Conservation (phyloP, 2,113 vertebrate species). For the Ciconia maguari region DNA sequence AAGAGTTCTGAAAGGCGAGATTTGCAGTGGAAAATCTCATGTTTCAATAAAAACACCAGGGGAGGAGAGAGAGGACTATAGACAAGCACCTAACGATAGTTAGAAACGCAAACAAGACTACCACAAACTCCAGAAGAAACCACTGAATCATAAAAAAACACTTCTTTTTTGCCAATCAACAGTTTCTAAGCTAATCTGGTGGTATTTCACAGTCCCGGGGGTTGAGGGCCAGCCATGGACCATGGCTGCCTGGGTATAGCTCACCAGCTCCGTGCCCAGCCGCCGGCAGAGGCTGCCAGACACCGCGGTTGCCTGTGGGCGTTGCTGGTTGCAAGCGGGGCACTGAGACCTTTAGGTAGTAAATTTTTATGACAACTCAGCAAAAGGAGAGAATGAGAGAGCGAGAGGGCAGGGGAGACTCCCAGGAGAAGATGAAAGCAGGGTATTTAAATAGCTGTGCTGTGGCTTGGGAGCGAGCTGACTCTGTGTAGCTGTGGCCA, state of each 20-base stretch:
- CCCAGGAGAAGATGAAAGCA: background rate
- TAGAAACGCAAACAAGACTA: accelerated
- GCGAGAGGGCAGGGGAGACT: background rate
- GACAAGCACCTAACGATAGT: accelerated
- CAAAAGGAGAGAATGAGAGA: background rate
- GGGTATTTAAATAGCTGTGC: background rate
- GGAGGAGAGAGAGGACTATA: background rate
- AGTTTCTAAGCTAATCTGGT: background rate
- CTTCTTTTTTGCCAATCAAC: background rate
- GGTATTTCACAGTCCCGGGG: background rate
- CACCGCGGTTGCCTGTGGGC: accelerated
- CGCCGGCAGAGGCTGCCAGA: accelerated
- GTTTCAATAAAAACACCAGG: background rate
- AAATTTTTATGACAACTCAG: background rate
- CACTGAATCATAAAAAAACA: background rate
- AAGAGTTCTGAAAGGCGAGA: background rate
- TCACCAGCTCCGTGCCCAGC: background rate
- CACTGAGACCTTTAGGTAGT: background rate
- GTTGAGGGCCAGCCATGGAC: background rate
- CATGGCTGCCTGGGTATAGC: accelerated
- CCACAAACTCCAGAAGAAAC: background rate
- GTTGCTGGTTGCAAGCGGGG: accelerated
- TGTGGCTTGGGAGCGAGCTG: background rate
- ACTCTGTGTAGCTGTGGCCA: accelerated
- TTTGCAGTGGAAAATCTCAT: background rate